These are phyloP conservation scores for Rhagonycha lutea DNA, from an alignment of 2,888 invertebrate genomes.

Conservation along the genomic window DNA sequence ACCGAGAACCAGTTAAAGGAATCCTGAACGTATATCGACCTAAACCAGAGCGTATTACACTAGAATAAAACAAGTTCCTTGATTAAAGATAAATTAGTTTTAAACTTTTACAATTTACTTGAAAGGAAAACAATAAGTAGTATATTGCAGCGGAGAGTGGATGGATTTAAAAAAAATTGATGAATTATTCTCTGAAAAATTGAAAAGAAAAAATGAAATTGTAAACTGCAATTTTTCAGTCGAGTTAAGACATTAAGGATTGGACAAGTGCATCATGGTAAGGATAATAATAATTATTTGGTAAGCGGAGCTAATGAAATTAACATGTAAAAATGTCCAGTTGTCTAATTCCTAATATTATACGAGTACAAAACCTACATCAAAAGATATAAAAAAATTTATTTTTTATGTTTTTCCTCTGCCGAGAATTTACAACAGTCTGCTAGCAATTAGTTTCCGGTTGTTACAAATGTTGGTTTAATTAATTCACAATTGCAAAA, in stretches of 20 bases:
- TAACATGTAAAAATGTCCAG: too few relatives aligned
- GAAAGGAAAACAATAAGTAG: slow-evolving; percentile 1
- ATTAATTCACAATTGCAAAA: background rate
- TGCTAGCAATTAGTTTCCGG: background rate
- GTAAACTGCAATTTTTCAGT: too few relatives aligned
- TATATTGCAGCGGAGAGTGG: background rate
- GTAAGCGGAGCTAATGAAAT: too few relatives aligned
- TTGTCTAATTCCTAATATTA: too few relatives aligned
- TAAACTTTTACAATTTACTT: slow-evolving; percentile 3
- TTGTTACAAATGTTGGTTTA: background rate
- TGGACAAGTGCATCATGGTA: too few relatives aligned
- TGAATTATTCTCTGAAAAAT: background rate
- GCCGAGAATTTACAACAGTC: background rate
- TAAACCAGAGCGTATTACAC: slow-evolving; percentile 3
- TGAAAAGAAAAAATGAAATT: background rate
- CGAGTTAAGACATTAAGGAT: too few relatives aligned
- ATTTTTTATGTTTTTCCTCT: too few relatives aligned
- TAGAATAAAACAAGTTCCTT: slow-evolving; percentile 1
- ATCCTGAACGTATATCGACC: slow-evolving; percentile 1
- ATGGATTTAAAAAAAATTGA: background rate
- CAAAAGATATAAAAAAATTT: too few relatives aligned
- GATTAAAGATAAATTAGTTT: slow-evolving; percentile 4
- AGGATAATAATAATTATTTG: too few relatives aligned
- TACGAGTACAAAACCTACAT: too few relatives aligned
- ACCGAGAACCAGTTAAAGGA: slow-evolving; percentile 1